Percentiles rank a stretch among this genome's conserved stretches.
Conservation (phyloP, 2,888 invertebrate genomes). For the Epinotia ramella region DNA sequence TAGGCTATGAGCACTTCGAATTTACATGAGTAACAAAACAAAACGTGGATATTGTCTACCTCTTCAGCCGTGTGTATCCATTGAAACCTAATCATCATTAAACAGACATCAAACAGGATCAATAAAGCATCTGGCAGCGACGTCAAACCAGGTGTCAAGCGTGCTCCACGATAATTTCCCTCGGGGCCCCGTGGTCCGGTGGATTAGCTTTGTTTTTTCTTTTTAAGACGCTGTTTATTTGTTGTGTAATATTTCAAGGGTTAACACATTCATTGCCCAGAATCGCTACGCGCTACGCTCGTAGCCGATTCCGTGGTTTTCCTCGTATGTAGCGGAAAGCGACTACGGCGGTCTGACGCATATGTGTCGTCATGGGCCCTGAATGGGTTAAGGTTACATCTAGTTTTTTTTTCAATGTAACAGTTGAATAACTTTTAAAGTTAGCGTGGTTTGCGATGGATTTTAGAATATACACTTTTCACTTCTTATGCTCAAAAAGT, state of each 20-base stretch:
- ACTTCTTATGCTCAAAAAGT: too few species aligned
- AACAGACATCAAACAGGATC: slow-evolving; percentile 30
- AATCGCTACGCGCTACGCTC: too few species aligned
- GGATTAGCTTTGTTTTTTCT: slow-evolving; percentile 69
- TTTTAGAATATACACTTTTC: too few species aligned
- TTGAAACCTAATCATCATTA: slow-evolving; percentile 44
- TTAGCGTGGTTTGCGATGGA: background rate
- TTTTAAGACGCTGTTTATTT: slow-evolving; percentile 36
- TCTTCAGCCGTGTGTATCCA: slow-evolving; percentile 15
- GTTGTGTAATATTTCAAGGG: background rate
- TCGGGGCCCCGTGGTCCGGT: slow-evolving; percentile 54
- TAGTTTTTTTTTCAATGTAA: background rate
- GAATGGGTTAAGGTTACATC: background rate
- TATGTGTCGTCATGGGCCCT: too few species aligned
- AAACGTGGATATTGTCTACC: background rate
- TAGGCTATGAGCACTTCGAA: too few species aligned
- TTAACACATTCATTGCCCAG: too few species aligned
- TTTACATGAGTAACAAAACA: background rate
- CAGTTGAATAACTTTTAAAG: background rate
- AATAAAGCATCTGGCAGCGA: slow-evolving; percentile 60
- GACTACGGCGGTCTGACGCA: too few species aligned
- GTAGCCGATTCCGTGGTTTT: too few species aligned
- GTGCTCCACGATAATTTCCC: slow-evolving; percentile 70
- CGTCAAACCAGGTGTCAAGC: slow-evolving; percentile 65
- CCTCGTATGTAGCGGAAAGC: too few species aligned